These are phyloP conservation scores for Aporrectodea caliginosa DNA, from an alignment of 1,140 invertebrate species.

Conservation along the genomic window DNA sequence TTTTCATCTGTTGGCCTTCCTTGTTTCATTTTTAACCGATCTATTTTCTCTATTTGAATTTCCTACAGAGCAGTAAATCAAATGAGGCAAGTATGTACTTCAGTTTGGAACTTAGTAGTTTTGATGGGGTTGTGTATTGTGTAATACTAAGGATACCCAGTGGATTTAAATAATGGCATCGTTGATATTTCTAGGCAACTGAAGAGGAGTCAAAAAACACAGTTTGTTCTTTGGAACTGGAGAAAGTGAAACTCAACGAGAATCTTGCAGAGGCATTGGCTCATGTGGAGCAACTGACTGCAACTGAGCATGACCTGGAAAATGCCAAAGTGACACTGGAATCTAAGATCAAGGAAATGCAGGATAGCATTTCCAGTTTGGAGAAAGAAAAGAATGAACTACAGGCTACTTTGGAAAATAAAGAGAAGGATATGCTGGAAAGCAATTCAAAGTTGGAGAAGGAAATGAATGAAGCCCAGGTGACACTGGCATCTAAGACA, in stretches of 20 bases:
- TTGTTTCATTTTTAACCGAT: too few species aligned
- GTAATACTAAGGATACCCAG: too few species aligned
- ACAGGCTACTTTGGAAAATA: conserved; percentile 34
- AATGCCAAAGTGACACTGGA: not conserved
- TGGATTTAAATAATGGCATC: too few species aligned
- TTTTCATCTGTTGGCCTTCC: too few species aligned
- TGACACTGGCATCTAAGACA: not conserved
- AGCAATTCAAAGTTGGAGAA: not conserved
- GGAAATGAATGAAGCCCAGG: not conserved
- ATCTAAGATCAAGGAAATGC: not conserved
- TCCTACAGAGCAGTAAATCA: too few species aligned
- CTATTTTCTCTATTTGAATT: too few species aligned
- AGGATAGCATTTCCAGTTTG: not conserved
- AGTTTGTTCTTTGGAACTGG: not conserved
- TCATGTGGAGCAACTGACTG: not conserved
- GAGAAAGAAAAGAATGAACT: conserved; percentile 35
- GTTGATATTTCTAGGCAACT: too few species aligned
- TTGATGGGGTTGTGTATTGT: too few species aligned
- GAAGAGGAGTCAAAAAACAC: not conserved
- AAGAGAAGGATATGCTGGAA: conserved; percentile 24
- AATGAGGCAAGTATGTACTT: too few species aligned
- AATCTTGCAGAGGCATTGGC: not conserved
- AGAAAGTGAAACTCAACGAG: not conserved
- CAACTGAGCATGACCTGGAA: not conserved
- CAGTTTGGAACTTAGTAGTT: too few species aligned